Evolutionary conservation across 2,113 vertebrate genomes (phyloP).

Genomic region (Leptosomus discolor): DNA sequence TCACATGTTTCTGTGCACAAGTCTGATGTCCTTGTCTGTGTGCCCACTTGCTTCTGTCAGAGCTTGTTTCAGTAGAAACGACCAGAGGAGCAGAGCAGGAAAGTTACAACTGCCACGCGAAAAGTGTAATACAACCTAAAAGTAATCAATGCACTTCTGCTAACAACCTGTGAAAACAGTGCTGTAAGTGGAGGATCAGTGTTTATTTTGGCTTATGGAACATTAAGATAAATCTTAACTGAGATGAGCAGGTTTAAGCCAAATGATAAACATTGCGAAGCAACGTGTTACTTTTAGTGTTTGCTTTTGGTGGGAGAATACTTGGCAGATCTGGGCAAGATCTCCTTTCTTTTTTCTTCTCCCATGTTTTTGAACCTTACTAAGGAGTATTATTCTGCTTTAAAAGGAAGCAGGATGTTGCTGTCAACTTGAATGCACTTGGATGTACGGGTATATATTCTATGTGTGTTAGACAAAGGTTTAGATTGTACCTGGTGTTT

Average conservation of each 20-base stretch:
- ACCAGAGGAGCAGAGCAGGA: not conserved
- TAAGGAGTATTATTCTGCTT: not conserved
- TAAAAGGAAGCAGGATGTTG: not conserved
- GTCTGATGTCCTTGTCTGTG: not conserved
- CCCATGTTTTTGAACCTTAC: not conserved
- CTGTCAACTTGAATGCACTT: not conserved
- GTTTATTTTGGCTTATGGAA: constrained; percentile 80
- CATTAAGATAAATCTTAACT: constrained; percentile 70
- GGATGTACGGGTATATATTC: not conserved
- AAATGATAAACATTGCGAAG: constrained; percentile 59
- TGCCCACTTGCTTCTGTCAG: not conserved
- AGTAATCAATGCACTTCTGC: constrained; percentile 73
- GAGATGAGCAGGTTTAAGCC: constrained; percentile 65
- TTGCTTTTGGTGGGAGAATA: not conserved
- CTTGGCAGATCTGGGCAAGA: not conserved
- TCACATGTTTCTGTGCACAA: not conserved
- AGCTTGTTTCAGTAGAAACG: not conserved
- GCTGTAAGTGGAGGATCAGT: constrained; percentile 67
- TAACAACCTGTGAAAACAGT: constrained; percentile 78
- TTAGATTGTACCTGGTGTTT: not conserved
- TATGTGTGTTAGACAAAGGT: not conserved
- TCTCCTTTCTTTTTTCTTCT: not conserved
- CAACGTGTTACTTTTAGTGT: not conserved
- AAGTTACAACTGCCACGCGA: not conserved
- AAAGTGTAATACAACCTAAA: constrained; percentile 50